phyloP scores from a whole-genome alignment of 53 echinoderm and acorn worm species.

The Holothuria leucospilota region DNA sequence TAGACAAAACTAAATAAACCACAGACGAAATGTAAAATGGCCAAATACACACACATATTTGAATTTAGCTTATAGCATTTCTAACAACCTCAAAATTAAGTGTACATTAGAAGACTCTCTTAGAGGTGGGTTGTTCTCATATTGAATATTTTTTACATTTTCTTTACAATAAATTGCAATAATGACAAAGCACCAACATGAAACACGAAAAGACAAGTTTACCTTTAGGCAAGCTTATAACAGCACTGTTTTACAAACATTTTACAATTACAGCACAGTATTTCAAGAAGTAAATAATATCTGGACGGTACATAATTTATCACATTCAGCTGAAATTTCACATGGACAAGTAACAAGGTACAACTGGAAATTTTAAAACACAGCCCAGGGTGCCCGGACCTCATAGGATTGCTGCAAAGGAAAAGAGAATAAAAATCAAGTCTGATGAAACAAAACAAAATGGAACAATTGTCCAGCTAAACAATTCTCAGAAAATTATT shows the following conservation, averaged over 20 bases:
- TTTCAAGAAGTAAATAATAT: not conserved
- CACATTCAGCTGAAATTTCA: not conserved
- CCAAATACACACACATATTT: no score
- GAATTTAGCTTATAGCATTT: no score
- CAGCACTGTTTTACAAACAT: no score
- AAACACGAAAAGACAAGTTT: not conserved
- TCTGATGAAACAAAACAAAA: not conserved
- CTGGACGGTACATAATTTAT: not conserved
- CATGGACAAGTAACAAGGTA: not conserved
- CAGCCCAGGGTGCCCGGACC: conserved; percentile 76
- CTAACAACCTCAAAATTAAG: no score
- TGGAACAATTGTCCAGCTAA: no score
- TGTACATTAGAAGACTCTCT: no score
- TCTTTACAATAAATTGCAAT: no score
- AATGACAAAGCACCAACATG: not conserved
- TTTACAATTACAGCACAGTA: not conserved
- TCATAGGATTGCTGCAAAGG: conserved; percentile 58
- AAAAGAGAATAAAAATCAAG: not conserved
- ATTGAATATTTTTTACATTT: no score
- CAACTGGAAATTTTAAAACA: not conserved
- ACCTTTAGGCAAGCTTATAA: not conserved
- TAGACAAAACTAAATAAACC: no score
- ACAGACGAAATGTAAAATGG: no score
- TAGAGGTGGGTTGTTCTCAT: no score
- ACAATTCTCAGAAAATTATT: no score